A percentile compares a stretch with the other conserved stretches of the same genome.
These are phyloP conservation scores for Scaptomyza parva DNA, from an alignment of 2,888 invertebrate species.

Conservation along the genomic window DNA sequence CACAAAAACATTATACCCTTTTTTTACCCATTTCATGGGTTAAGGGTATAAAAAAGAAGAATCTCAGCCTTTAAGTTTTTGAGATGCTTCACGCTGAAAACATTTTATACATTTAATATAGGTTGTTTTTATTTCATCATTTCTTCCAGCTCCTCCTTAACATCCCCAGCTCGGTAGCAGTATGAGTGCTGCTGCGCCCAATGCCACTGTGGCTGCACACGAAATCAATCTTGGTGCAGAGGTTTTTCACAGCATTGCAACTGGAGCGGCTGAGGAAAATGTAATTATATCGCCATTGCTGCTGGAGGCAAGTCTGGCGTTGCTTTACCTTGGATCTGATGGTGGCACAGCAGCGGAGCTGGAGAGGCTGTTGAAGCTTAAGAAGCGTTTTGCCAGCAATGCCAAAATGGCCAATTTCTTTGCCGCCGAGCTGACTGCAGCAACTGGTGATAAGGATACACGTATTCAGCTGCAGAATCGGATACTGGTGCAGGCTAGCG, in stretches of 20 bases:
- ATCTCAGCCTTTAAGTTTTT: no score
- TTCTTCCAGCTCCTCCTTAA: slow-evolving; percentile 14
- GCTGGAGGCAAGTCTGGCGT: slow-evolving; percentile 89
- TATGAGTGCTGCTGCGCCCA: slow-evolving; percentile 56
- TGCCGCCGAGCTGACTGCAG: slow-evolving; percentile 67
- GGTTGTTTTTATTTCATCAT: background rate
- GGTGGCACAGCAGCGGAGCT: slow-evolving; percentile 84
- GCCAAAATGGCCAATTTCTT: slow-evolving; percentile 80
- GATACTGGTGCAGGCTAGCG: slow-evolving; percentile 57
- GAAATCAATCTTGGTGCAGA: slow-evolving; percentile 60
- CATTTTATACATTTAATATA: no score
- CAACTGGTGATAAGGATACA: slow-evolving; percentile 70
- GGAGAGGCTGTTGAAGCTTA: slow-evolving; percentile 65
- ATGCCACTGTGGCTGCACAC: slow-evolving; percentile 22
- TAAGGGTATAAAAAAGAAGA: no score
- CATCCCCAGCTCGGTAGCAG: slow-evolving; percentile 19
- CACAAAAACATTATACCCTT: no score
- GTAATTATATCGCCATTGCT: slow-evolving; percentile 85
- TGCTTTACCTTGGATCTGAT: slow-evolving; percentile 90
- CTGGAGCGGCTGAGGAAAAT: slow-evolving; percentile 66
- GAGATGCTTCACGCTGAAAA: no score
- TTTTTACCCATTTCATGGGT: no score
- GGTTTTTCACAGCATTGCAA: slow-evolving; percentile 62
- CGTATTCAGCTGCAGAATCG: slow-evolving; percentile 85
- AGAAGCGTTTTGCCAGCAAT: slow-evolving; percentile 72